Base-by-base conservation (phyloP, 2,797 vertebrate genomes). In the Pseudomugil gertrudae region DNA sequence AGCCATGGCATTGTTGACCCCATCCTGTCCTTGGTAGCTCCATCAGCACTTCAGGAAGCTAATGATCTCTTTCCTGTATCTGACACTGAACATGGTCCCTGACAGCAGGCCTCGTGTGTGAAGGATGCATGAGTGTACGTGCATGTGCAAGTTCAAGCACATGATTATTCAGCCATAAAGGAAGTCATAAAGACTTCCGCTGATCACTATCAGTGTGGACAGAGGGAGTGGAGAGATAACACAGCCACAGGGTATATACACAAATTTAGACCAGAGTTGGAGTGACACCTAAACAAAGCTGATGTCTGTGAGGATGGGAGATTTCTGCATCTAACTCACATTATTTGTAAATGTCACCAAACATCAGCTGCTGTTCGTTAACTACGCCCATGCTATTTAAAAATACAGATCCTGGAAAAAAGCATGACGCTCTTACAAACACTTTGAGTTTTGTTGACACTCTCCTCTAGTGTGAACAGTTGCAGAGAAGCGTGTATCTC, bases 161-260 rank as follows among this genome's bases (percentile, higher is more conserved):
- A 77, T 84, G 83, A 87, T 83, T 83, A 80, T 85, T 83, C 74
- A 92, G 86, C 89, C 78, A 84, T 88, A 90, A 92, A 93, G 91
- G 93, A 93, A 91, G 92, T 90, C 90, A 93, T 93, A 93, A 92
- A 88, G 76, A 87, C 74, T 84, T 85, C 79, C 74, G 63, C 70
- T 86, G 87, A 87, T 90, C 57, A 15, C 67, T 87, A 88, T 87
- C 89, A 77, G 73, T 62, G 69, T 66, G 77, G 80, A 85, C 63
- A 75, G 76, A 81, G 76, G 75, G 71, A 76, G 76, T 74, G 78
- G 78, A 65, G 78, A 51, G 70, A 74, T 77, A 75, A 79, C 69
- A 76, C 73, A 72, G 77, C 82, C 66, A 65, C 32, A 21, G 78
- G 80, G 68, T 70, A 71, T 47, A 63, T 65, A 76, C 3, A 21